phyloP scores from a whole-genome alignment of 1,140 invertebrate species.

The Drosophila simulans region DNA sequence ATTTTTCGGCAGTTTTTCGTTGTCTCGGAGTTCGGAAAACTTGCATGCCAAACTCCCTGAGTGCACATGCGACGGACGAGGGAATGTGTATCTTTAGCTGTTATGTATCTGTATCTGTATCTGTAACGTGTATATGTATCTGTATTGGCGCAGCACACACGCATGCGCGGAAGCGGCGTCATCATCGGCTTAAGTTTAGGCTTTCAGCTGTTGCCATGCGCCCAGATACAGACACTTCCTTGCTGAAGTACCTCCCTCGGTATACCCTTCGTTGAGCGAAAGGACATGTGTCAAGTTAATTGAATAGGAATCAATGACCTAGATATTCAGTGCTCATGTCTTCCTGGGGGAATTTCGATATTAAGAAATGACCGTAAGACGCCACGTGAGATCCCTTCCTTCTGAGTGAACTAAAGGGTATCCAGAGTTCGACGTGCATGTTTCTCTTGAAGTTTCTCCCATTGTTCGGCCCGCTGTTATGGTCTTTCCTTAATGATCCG shows the following conservation, averaged over 20 bases:
- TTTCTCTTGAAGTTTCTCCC: slow-evolving; percentile 28
- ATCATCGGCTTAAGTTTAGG: slow-evolving; percentile 7
- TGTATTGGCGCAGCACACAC: slow-evolving; percentile 21
- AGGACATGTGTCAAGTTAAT: background rate
- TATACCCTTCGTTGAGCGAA: slow-evolving; percentile 4
- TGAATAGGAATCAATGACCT: too few species aligned
- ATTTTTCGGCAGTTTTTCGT: slow-evolving; percentile 3
- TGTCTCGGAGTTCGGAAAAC: slow-evolving; percentile 12
- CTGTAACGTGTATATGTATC: background rate
- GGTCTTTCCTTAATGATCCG: slow-evolving; percentile 37
- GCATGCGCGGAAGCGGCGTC: slow-evolving; percentile 24
- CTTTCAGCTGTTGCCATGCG: slow-evolving; percentile 35
- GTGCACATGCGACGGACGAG: background rate
- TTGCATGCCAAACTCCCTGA: slow-evolving; percentile 9
- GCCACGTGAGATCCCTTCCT: background rate
- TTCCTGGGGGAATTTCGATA: background rate
- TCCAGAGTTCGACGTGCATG: slow-evolving; percentile 6
- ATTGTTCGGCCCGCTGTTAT: slow-evolving; percentile 16
- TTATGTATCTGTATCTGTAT: background rate
- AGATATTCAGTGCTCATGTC: too few species aligned
- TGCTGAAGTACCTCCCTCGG: background rate
- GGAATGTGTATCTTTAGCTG: background rate
- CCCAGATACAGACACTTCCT: slow-evolving; percentile 1
- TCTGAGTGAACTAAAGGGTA: background rate
- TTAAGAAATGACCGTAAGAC: too few species aligned